phyloP scores from a whole-genome alignment of 2,888 invertebrate genomes.

The Sacculina carcini region DNA sequence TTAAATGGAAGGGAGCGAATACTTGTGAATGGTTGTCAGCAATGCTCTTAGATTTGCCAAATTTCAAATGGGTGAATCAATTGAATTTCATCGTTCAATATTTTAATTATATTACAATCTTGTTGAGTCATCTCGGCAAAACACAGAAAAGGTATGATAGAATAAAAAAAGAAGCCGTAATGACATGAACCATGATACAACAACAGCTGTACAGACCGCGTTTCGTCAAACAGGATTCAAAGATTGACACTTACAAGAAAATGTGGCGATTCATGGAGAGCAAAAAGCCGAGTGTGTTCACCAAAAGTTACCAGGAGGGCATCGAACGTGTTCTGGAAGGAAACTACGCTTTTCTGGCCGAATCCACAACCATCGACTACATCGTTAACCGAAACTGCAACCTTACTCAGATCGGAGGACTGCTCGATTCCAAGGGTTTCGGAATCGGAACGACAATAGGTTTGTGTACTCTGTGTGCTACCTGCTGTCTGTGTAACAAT shows the following conservation, averaged over 20 bases:
- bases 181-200: too few species aligned
- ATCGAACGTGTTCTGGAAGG: conserved; percentile 31
- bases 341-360: conserved; percentile 29
- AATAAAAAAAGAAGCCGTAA: too few species aligned
- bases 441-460: conserved; percentile 27
- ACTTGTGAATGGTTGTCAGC: too few species aligned
- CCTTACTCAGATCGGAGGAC: conserved; percentile 58
- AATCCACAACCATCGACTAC: conserved; percentile 60
- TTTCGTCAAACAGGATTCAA: conserved; percentile 33
- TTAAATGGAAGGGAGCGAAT: too few species aligned
- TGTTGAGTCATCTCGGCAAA: too few species aligned
- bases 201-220: too few species aligned
- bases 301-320: conserved; percentile 45
- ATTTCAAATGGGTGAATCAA: too few species aligned
- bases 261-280: conserved; percentile 62
- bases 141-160: too few species aligned
- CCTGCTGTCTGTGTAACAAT: too few species aligned
- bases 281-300: conserved; percentile 39
- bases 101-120: too few species aligned
- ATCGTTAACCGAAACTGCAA: conserved; percentile 55
- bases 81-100: too few species aligned
- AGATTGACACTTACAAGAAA: conserved; percentile 47
- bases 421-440: conserved; percentile 45
- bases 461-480: conserved; percentile 10
- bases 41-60: too few species aligned